Percentiles rank a stretch among this genome's conserved stretches.
These are phyloP conservation scores for Synanceia verrucosa DNA, from an alignment of 2,797 vertebrate genomes.

Conservation along the genomic window DNA sequence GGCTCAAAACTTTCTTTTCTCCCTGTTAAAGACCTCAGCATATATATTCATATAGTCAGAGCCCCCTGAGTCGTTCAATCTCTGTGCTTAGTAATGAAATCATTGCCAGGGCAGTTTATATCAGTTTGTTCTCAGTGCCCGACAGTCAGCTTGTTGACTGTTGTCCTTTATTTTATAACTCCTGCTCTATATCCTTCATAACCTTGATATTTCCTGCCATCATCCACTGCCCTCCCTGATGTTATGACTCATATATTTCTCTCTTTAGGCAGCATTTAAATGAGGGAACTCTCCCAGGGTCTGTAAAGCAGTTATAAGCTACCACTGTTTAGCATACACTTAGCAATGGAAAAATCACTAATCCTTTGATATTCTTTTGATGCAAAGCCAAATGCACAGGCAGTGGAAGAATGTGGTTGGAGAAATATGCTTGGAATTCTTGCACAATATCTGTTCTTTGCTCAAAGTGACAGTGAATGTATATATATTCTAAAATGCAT, in stretches of 20 bases:
- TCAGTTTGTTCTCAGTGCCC: constrained; percentile 21
- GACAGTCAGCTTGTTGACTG: constrained; percentile 22
- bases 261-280: constrained; percentile 22
- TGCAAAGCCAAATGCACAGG: constrained; percentile 52
- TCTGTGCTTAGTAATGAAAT: constrained; percentile 39
- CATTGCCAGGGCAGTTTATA: constrained; percentile 28
- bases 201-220: neutral
- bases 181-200: neutral
- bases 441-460: constrained; percentile 31
- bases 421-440: constrained; percentile 43
- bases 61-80: constrained; percentile 1
- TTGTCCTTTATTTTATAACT: neutral
- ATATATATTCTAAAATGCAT: constrained; percentile 27
- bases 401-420: constrained; percentile 48
- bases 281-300: constrained; percentile 17
- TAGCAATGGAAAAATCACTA: constrained; percentile 58
- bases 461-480: constrained; percentile 22
- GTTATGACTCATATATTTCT: neutral
- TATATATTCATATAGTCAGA: constrained; percentile 7
- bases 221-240: neutral
- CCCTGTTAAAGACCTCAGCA: constrained; percentile 20
- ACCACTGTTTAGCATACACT: constrained; percentile 49
- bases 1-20: constrained; percentile 32
- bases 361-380: constrained; percentile 56
- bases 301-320: constrained; percentile 31